A percentile compares a stretch with the other conserved stretches of the same genome.
These are phyloP conservation scores for Hydropsyche tenuis DNA, from an alignment of 1,140 invertebrate genomes.

Conservation along the genomic window DNA sequence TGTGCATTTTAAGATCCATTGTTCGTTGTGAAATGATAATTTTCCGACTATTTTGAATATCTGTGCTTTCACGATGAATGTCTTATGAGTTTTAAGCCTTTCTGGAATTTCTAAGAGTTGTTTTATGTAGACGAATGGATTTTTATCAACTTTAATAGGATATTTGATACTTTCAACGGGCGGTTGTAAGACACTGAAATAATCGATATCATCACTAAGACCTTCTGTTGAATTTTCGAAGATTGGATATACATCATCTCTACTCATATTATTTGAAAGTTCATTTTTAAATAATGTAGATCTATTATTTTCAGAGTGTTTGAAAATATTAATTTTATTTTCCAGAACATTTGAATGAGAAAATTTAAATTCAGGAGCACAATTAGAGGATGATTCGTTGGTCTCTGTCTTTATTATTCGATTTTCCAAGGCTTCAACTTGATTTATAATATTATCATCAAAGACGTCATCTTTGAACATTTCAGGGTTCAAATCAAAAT, in stretches of 20 bases:
- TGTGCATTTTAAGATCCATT: constrained; percentile 57
- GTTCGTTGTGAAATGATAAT: constrained; percentile 54
- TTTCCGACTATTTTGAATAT: constrained; percentile 57
- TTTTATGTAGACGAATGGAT: constrained; percentile 59
- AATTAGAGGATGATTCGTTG: constrained; percentile 8
- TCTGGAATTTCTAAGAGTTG: constrained; percentile 56
- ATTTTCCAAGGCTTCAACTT: constrained; percentile 41
- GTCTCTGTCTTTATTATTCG: constrained; percentile 27
- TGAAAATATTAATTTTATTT: too few species aligned
- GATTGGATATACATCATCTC: too few species aligned
- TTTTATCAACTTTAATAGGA: constrained; percentile 50
- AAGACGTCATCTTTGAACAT: constrained; percentile 47
- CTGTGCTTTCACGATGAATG: constrained; percentile 57
- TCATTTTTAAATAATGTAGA: too few species aligned
- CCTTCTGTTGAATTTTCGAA: constrained; percentile 50
- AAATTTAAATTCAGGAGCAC: constrained; percentile 4
- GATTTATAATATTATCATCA: constrained; percentile 26
- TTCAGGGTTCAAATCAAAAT: constrained; percentile 1
- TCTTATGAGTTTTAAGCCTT: constrained; percentile 51
- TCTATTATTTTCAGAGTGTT: too few species aligned
- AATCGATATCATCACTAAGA: constrained; percentile 52
- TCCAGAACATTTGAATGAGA: too few species aligned
- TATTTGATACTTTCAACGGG: constrained; percentile 20
- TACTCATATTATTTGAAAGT: too few species aligned
- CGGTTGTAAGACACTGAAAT: too few species aligned